Evolutionary conservation across 2,888 invertebrate genomes (phyloP).

Genomic region (Tricholauxania praeusta): DNA sequence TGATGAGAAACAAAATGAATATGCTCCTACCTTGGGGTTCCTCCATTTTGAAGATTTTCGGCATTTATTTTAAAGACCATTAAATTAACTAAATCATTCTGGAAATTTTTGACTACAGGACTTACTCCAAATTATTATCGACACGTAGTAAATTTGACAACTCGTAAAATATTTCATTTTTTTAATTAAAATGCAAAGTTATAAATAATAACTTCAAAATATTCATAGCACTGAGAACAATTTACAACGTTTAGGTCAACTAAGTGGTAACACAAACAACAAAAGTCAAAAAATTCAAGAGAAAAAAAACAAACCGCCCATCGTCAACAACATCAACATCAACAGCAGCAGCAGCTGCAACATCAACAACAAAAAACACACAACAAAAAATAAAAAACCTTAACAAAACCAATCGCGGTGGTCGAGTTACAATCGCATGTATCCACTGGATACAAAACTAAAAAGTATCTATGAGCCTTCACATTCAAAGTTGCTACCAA

Average conservation of each 20-base stretch:
- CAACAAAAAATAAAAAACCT: conserved; percentile 20
- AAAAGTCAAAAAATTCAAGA: conserved; percentile 1
- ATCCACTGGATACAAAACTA: conserved; percentile 32
- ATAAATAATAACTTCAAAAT: conserved; percentile 26
- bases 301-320: conserved; percentile 29
- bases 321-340: conserved; percentile 29
- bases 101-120: too few relatives aligned
- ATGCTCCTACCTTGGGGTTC: too few relatives aligned
- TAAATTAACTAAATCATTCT: too few relatives aligned
- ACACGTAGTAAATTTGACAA: too few relatives aligned
- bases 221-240: conserved; percentile 17
- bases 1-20: too few relatives aligned
- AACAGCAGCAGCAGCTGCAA: conserved; percentile 18
- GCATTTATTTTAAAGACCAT: too few relatives aligned
- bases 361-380: conserved; percentile 22
- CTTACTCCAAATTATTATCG: too few relatives aligned
- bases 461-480: conserved; percentile 36
- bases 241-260: conserved; percentile 17
- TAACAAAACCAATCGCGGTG: conserved; percentile 37
- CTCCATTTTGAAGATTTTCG: too few relatives aligned
- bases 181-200: too few relatives aligned
- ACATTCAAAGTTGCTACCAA: conserved; percentile 26
- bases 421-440: conserved; percentile 39
- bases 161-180: too few relatives aligned
- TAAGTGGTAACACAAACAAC: not conserved